Percentiles rank a stretch among this genome's conserved stretches.
Evolutionary conservation across 2,797 vertebrate species (phyloP).

Genomic region (Argya squamiceps): DNA sequence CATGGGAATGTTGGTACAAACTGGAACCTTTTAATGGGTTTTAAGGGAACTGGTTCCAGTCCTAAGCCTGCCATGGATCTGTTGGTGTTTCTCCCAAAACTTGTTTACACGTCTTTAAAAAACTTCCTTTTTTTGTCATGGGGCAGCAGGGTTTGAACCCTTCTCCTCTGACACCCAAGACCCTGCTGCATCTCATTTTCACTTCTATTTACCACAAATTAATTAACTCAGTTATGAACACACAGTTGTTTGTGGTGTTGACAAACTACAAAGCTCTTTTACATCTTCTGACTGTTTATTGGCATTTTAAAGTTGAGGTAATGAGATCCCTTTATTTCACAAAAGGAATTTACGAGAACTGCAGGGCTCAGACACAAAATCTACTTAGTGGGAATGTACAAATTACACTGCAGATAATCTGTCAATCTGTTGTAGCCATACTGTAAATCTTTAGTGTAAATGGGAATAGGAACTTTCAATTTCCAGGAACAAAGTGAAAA

Average conservation of each 20-base stretch:
- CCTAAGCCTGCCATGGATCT: background rate
- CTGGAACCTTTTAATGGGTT: background rate
- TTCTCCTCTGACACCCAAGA: background rate
- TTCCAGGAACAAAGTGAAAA: background rate
- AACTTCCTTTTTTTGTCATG: background rate
- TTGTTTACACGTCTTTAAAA: background rate
- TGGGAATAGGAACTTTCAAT: background rate
- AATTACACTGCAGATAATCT: background rate
- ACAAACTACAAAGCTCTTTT: conserved; percentile 33
- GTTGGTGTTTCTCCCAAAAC: background rate
- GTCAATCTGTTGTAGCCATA: background rate
- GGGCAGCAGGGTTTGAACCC: background rate
- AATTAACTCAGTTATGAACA: background rate
- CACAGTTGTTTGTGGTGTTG: background rate
- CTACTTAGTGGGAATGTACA: background rate
- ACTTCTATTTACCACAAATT: background rate
- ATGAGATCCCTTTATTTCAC: conserved; percentile 1
- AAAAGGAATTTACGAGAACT: conserved; percentile 23
- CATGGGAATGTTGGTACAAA: background rate
- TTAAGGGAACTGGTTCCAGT: background rate
- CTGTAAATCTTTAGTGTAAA: background rate
- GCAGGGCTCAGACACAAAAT: background rate
- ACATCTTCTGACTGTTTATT: conserved; percentile 1
- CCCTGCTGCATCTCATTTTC: background rate
- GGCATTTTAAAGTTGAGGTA: background rate